Conservation (phyloP, 1,140 invertebrate species). For the Drosophila dunni region DNA sequence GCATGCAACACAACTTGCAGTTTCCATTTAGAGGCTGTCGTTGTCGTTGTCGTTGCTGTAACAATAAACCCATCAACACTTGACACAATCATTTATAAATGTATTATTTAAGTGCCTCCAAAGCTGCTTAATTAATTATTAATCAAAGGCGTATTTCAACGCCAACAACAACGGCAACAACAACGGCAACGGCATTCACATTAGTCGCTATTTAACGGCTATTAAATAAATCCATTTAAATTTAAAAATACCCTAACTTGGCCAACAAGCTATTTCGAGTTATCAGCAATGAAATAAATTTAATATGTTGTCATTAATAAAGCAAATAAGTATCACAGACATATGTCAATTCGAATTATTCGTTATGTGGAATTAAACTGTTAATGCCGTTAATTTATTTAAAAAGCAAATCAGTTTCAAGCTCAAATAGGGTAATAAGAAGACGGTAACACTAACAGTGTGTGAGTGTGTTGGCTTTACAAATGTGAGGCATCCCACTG, state of each 20-base stretch:
- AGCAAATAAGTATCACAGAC: constrained; percentile 1
- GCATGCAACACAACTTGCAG: constrained; percentile 62
- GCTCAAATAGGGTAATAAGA: neutral
- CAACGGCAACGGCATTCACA: constrained; percentile 31
- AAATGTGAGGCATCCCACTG: constrained; percentile 46
- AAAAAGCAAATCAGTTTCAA: neutral
- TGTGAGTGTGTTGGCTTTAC: constrained; percentile 7
- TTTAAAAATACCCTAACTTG: constrained; percentile 32
- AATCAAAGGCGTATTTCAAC: constrained; percentile 76
- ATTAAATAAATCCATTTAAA: constrained; percentile 42
- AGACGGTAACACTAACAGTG: neutral
- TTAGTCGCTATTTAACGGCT: constrained; percentile 51
- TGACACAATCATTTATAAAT: constrained; percentile 80
- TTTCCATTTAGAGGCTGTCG: constrained; percentile 48
- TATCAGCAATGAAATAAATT: constrained; percentile 11
- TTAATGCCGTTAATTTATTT: constrained; percentile 5
- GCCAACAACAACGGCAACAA: constrained; percentile 30
- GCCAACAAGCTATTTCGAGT: neutral
- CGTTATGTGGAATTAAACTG: constrained; percentile 3
- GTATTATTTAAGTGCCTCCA: constrained; percentile 60
- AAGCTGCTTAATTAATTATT: constrained; percentile 76
- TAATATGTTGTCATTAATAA: constrained; percentile 17
- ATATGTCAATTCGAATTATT: constrained; percentile 13
- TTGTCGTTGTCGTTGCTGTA: constrained; percentile 24
- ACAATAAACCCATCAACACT: constrained; percentile 81